These are phyloP conservation scores for Drymodes brunneopygia DNA, from an alignment of 2,113 vertebrate genomes.

Conservation along the genomic window DNA sequence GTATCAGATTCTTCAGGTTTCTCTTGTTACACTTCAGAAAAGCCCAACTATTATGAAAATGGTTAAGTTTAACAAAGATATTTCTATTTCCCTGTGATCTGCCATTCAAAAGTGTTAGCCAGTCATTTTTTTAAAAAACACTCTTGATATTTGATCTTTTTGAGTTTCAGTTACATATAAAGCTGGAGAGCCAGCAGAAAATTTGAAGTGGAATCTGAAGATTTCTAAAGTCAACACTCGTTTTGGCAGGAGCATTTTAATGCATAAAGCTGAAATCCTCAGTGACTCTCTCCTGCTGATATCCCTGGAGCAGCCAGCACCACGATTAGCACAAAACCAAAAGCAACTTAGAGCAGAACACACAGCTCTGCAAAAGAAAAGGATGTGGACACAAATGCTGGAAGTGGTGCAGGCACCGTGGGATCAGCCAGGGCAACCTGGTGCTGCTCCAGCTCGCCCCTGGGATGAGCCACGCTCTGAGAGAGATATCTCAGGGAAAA, in stretches of 20 bases:
- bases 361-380: background rate
- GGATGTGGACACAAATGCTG: background rate
- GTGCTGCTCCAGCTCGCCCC: background rate
- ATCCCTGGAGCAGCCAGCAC: background rate
- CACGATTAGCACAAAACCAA: background rate
- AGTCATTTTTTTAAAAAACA: background rate
- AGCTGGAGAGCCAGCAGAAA: conserved; percentile 42
- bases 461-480: background rate
- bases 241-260: conserved; percentile 25
- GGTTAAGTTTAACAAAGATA: conserved; percentile 20
- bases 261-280: conserved; percentile 27
- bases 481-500: conserved; percentile 14
- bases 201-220: conserved; percentile 53
- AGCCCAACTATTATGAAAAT: background rate
- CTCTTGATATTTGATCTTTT: conserved; percentile 38
- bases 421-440: background rate
- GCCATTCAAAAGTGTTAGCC: conserved; percentile 24
- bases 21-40: background rate
- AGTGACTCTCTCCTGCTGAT: conserved; percentile 9
- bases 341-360: background rate
- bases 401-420: background rate
- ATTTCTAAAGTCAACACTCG: conserved; percentile 53
- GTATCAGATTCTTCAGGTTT: background rate
- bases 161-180: conserved; percentile 19
- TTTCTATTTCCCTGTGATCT: conserved; percentile 25